Evolutionary conservation across 92 coral and sea anemone genomes (phyloP), one percentile per base, ranked within the genome.

Genomic region (Blastomussa wellsi): DNA sequence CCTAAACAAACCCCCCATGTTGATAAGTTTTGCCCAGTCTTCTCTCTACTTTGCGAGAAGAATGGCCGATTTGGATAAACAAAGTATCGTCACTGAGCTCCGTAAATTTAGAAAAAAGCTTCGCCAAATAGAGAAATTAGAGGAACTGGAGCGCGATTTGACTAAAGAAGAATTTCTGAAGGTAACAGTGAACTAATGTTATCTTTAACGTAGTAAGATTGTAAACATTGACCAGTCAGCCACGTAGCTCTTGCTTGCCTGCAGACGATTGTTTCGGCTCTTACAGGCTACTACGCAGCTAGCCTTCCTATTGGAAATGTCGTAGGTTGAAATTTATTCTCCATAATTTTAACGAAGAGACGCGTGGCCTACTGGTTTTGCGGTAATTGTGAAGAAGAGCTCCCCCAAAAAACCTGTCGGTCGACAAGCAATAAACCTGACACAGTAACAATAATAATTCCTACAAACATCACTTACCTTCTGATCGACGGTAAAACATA

Each of bases 81-180:
- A 41, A 33, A 31, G 41, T 22, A 65, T 69, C 22, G 41, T 19
- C 15, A 41, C 37, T 20, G 95, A 93, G 76, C 80, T 93, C 39
- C 93, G 93, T 14, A 96, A 96, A 96, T 92, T 94, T 81, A 93
- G 98, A 41, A 96, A 96, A 90, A 96, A 96, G 86, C 89, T 96
- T 47, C 92, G 98, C 26, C 98, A 96, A 82, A 96, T 96, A 8
- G 98, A 96, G 76, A 90, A 91, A 77, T 82, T 96, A 49, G 98
- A 96, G 71, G 84, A 89, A 39, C 74, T 89, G 72, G 98, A 94
- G 55, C 93, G 98, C 49, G 98, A 94, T 11, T 89, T 96, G 65
- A 90, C 98, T 17, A 84, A 90, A 33, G 95, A 96, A 3, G 98
- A 96, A 82, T 66, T 87, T 68, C 75, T 77, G 1, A 96, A 96